Evolutionary conservation across 2,113 vertebrate species (phyloP).

Genomic region (Sardina pilchardus): DNA sequence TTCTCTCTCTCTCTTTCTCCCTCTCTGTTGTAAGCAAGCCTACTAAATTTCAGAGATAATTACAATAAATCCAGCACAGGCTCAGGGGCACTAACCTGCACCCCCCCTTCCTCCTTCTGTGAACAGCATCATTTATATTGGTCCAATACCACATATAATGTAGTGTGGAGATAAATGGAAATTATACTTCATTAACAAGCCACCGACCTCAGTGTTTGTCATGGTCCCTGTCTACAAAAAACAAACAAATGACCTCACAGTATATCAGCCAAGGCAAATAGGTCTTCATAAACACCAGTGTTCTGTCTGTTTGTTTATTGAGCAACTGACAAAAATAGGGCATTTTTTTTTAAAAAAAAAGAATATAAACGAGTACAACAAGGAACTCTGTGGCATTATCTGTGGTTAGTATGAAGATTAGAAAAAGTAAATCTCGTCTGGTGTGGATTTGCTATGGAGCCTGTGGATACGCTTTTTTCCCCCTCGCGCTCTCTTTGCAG

Average conservation of each 20-base stretch:
- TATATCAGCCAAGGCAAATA: not conserved
- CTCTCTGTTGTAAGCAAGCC: not conserved
- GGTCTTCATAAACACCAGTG: not conserved
- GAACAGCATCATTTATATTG: slow-evolving; percentile 44
- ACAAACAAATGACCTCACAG: not conserved
- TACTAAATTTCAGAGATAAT: slow-evolving; percentile 43
- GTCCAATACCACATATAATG: slow-evolving; percentile 34
- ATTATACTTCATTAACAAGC: slow-evolving; percentile 54
- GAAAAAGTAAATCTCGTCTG: not conserved
- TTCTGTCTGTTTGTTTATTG: not conserved
- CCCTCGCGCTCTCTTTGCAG: not conserved
- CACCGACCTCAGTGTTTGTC: slow-evolving; percentile 37
- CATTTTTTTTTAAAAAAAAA: no score
- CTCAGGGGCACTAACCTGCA: slow-evolving; percentile 18
- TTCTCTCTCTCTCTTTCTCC: slow-evolving; percentile 38
- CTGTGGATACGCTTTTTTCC: not conserved
- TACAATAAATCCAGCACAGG: slow-evolving; percentile 41
- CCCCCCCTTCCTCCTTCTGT: slow-evolving; percentile 7
- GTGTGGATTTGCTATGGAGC: not conserved
- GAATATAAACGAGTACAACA: not conserved
- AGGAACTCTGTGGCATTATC: not conserved
- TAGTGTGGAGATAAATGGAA: slow-evolving; percentile 46
- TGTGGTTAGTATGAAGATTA: not conserved
- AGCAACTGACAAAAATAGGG: not conserved
- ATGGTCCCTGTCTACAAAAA: not conserved